Evolutionary conservation across 1,140 invertebrate genomes (phyloP).

Genomic region (Limonius californicus): DNA sequence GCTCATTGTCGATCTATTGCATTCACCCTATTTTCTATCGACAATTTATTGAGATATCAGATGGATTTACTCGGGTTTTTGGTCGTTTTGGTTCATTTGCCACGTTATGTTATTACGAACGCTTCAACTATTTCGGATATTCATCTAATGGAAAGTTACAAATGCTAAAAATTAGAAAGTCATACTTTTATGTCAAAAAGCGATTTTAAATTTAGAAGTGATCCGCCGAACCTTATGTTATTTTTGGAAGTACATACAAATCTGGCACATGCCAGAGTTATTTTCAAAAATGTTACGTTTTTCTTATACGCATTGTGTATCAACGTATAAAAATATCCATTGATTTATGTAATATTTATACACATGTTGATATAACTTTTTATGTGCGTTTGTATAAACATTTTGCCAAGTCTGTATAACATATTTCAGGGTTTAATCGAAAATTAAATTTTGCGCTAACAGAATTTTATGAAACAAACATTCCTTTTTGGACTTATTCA

Average conservation of each 20-base stretch:
- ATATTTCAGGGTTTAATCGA: too few species aligned
- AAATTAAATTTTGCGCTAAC: too few species aligned
- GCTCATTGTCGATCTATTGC: conserved; percentile 4
- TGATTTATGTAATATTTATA: neutral
- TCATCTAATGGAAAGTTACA: neutral
- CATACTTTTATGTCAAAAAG: neutral
- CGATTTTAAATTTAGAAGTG: neutral
- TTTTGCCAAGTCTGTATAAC: too few species aligned
- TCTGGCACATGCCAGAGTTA: neutral
- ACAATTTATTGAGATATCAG: conserved; percentile 14
- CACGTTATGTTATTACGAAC: neutral
- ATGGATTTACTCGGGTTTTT: neutral
- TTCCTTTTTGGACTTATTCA: too few species aligned
- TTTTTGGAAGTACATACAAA: neutral
- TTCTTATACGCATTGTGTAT: conserved; percentile 7
- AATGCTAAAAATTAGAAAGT: neutral
- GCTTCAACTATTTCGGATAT: neutral
- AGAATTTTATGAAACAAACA: too few species aligned
- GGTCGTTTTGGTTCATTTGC: conserved; percentile 9
- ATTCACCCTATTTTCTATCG: conserved; percentile 10
- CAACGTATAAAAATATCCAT: neutral
- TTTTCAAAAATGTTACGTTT: neutral
- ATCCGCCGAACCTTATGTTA: neutral
- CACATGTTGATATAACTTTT: too few species aligned
- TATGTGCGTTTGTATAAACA: too few species aligned